Conservation (phyloP, 1,140 invertebrate species). For the Atta texana region DNA sequence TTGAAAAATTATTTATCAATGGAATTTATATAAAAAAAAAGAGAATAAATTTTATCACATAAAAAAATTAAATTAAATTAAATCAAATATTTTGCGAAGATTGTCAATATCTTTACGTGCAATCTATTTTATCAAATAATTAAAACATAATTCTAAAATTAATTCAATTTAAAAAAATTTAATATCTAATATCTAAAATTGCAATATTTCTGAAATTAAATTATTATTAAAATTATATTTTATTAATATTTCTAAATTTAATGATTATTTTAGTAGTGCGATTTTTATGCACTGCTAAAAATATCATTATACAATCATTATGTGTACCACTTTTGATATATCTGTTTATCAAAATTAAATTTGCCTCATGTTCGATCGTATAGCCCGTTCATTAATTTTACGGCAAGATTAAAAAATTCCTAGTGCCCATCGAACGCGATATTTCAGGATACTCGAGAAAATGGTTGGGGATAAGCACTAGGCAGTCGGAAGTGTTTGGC, state of each 20-base stretch:
- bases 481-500: constrained; percentile 67
- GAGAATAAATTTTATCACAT: not conserved
- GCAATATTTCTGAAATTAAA: too few species aligned
- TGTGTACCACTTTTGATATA: too few species aligned
- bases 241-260: not conserved
- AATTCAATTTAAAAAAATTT: not conserved
- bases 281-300: not conserved
- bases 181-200: constrained; percentile 4
- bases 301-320: not conserved
- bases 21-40: not conserved
- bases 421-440: constrained; percentile 16
- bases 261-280: not conserved
- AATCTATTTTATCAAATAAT: not conserved
- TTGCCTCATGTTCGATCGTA: not conserved
- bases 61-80: not conserved
- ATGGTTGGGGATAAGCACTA: constrained; percentile 31
- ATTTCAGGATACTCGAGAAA: constrained; percentile 23
- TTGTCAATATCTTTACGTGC: not conserved
- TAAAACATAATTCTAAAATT: not conserved
- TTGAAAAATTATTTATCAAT: not conserved
- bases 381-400: constrained; percentile 24
- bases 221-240: not conserved
- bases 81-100: not conserved
- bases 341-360: constrained; percentile 19
- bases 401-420: constrained; percentile 40